Percentiles rank a stretch among this genome's conserved stretches.
Evolutionary conservation across 2,888 invertebrate species (phyloP).

Genomic region (Chymomyza procnemis): DNA sequence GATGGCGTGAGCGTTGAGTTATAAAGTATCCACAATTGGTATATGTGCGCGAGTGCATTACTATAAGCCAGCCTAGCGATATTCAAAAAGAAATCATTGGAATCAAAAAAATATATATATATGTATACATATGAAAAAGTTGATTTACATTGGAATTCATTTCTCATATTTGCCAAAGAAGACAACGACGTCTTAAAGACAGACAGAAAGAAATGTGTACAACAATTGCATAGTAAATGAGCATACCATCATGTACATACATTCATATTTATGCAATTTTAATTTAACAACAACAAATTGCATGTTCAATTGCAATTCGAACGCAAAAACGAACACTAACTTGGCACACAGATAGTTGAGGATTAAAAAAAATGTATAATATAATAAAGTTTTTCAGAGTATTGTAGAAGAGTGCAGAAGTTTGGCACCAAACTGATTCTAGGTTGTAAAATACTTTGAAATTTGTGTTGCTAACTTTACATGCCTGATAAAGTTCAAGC

Average conservation of each 20-base stretch:
- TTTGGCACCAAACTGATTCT: no score
- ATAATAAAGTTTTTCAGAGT: no score
- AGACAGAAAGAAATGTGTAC: neutral
- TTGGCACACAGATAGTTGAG: neutral
- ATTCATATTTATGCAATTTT: slow-evolving; percentile 22
- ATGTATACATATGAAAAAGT: no score
- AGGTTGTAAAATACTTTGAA: no score
- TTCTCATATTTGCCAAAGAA: slow-evolving; percentile 17
- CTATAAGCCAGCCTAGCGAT: slow-evolving; percentile 2
- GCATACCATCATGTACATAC: neutral
- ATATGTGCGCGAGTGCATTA: neutral
- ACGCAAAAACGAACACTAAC: neutral
- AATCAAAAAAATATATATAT: no score
- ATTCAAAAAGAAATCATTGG: neutral
- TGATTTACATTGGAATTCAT: slow-evolving; percentile 15
- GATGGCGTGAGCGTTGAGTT: neutral
- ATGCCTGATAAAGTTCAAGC: no score
- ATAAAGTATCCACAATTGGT: neutral
- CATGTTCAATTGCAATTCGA: slow-evolving; percentile 39
- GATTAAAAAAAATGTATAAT: no score
- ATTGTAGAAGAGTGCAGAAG: neutral
- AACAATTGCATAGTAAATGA: slow-evolving; percentile 20
- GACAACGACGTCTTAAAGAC: neutral
- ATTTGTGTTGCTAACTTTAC: no score
- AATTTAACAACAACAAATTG: slow-evolving; percentile 14